Evolutionary conservation across 2,113 vertebrate species (phyloP), one percentile per base, ranked within the genome.

Genomic region (Pavo muticus): DNA sequence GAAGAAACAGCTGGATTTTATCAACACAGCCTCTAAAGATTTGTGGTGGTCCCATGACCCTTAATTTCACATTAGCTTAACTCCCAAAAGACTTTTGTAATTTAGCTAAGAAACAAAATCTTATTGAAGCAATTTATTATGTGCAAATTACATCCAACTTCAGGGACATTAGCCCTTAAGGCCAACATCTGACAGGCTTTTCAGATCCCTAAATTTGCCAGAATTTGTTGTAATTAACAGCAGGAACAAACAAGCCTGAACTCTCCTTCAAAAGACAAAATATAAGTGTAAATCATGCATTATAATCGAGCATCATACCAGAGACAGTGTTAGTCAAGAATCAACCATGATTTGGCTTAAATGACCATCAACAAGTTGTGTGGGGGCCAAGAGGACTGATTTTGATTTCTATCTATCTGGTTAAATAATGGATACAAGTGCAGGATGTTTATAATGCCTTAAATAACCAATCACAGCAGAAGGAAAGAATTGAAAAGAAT

Each of bases 1-100:
- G 65, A 89, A 93, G 42, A 72, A 96, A 97, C 97, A 97, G 97
- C 79, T 97, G 97, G 83, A 86, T 94, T 96, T 93, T 95, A 96
- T 97, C 83, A 95, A n/a, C 57, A 83, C 64, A 88, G 56, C 35
- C 90, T 94, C 87, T 86, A 90, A 97, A 96, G 79, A 89, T 94
- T 93, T 89, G 57, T 75, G 76, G 88, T 84, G 87, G 94, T 94
- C 95, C 91, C 80, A 91, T 76, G 92, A 96, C 95, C 86, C 71
- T 91, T 94, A 92, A 95, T 92, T 95, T 95, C 92, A 95, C 92
- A 93, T 97, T 96, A 97, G 72, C 91, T 90, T 75, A 95, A 94
- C 57, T 97, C 96, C 88, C 96, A 29, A 73, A 91, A 92, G 96
- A 90, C 77, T 85, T 84, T n/a, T 2, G 94, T 77, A 97, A 97